These are phyloP conservation scores for Phthorimaea operculella DNA, from an alignment of 1,140 invertebrate genomes.

Conservation along the genomic window DNA sequence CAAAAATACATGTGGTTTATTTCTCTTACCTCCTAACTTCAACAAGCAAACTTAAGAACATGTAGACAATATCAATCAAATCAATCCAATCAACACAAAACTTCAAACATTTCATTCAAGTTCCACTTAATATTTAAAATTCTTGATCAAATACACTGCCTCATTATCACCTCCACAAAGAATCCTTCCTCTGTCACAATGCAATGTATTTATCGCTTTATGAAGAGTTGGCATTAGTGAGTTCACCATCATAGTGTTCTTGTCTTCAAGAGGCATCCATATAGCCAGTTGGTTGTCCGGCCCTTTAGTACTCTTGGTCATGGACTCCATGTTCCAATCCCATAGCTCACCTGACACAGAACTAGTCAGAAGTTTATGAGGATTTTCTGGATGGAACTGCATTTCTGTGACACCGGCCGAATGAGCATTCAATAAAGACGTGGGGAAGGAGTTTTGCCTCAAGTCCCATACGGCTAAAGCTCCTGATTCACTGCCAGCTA, in stretches of 20 bases:
- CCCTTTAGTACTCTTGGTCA: constrained; percentile 47
- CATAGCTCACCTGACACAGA: constrained; percentile 84
- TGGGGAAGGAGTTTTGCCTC: constrained; percentile 81
- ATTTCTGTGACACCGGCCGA: constrained; percentile 81
- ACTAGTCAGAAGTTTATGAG: constrained; percentile 84
- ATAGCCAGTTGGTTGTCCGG: constrained; percentile 72
- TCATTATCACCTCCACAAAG: constrained; percentile 87
- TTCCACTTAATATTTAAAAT: constrained; percentile 63
- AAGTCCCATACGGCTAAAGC: constrained; percentile 91
- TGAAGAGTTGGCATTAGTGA: constrained; percentile 76
- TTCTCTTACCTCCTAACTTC: not conserved
- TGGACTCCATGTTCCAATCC: constrained; percentile 79
- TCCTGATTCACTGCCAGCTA: constrained; percentile 85
- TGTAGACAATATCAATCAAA: not conserved
- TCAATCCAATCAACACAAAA: not conserved
- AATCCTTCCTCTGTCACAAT: constrained; percentile 77
- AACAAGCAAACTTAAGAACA: not conserved
- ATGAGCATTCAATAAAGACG: constrained; percentile 83
- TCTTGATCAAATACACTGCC: constrained; percentile 80
- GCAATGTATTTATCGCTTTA: constrained; percentile 82
- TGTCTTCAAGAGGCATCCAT: constrained; percentile 72
- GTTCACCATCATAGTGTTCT: constrained; percentile 76
- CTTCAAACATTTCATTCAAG: not conserved
- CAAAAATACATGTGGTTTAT: constrained; percentile 10
- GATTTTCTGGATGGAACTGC: constrained; percentile 83